A percentile compares a stretch with the other conserved stretches of the same genome.
phyloP scores from a whole-genome alignment of 2,888 invertebrate genomes.

The Kryphioiulus occultus region DNA sequence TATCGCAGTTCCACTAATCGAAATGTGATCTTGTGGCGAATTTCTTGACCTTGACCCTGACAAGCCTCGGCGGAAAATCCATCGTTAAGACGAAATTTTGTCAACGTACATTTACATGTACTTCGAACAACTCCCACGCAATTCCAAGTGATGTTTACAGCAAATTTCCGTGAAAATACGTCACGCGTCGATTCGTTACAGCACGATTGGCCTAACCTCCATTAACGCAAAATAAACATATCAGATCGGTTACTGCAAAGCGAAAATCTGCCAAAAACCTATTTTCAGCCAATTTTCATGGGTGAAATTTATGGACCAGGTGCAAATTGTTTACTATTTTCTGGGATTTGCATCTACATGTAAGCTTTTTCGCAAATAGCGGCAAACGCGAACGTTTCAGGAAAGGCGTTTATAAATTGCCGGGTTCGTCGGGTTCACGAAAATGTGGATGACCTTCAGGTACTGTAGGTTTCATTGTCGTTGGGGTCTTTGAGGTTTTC shows the following conservation, averaged over 20 bases:
- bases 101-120: neutral
- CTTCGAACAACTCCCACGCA: neutral
- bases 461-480: neutral
- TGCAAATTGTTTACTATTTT: neutral
- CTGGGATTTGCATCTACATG: neutral
- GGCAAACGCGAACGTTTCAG: neutral
- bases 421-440: neutral
- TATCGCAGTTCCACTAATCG: neutral
- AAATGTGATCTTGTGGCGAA: neutral
- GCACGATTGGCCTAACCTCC: neutral
- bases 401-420: neutral
- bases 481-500: neutral
- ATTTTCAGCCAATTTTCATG: no score
- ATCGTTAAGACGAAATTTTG: neutral
- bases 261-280: no score
- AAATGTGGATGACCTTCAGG: neutral
- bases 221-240: neutral
- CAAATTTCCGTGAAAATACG: neutral
- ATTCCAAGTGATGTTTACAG: neutral
- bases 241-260: no score
- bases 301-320: neutral
- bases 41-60: neutral
- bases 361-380: neutral
- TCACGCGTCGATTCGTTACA: neutral
- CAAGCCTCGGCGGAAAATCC: neutral